These are phyloP conservation scores for mouse (Mus musculus) DNA, from an alignment of 2,113 vertebrate genomes.

Conservation along the genomic window DNA sequence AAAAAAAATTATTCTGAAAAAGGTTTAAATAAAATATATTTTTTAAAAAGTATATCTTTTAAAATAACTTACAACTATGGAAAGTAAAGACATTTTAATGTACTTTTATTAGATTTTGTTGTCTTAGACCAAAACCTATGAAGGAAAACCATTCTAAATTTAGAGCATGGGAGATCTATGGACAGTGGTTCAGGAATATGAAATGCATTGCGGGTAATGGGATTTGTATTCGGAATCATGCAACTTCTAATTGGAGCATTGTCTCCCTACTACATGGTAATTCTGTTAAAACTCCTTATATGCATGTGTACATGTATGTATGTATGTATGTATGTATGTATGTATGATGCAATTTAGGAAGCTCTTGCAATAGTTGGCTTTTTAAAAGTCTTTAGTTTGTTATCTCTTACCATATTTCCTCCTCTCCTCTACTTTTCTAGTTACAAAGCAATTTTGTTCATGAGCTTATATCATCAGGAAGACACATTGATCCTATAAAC, in stretches of 20 bases:
- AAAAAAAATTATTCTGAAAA: not conserved
- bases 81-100: not conserved
- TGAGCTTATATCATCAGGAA: too few species aligned
- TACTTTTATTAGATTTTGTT: not conserved
- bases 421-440: too few species aligned
- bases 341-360: not conserved
- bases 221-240: not conserved
- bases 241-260: not conserved
- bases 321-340: too few species aligned
- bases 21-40: not conserved
- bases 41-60: not conserved
- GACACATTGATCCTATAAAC: too few species aligned
- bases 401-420: not conserved
- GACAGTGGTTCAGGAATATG: not conserved
- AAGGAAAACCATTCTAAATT: not conserved
- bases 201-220: not conserved
- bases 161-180: not conserved
- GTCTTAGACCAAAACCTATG: not conserved
- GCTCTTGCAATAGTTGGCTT: not conserved
- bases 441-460: too few species aligned
- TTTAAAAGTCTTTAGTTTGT: not conserved
- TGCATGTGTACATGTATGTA: not conserved
- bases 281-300: not conserved
- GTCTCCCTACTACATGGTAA: not conserved
- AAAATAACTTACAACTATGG: not conserved